Evolutionary conservation across 2,888 invertebrate genomes (phyloP).

Genomic region (Subacronicta megacephala): DNA sequence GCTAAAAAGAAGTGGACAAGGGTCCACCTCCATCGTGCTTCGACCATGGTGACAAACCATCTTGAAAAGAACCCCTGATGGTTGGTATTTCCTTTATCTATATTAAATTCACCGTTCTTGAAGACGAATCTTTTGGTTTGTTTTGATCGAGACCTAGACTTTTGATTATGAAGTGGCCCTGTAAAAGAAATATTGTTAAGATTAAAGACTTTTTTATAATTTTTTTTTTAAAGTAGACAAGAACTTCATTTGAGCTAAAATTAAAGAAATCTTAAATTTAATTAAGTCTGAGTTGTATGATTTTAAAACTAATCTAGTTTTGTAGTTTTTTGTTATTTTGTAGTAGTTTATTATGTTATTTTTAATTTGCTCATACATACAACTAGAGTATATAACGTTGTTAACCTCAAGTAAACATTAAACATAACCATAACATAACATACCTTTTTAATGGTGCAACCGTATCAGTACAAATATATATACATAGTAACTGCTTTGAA

Average conservation of each 20-base stretch:
- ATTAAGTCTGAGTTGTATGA: too few species aligned
- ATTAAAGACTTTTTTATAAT: background rate
- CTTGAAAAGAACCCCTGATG: constrained; percentile 92
- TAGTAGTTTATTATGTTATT: too few species aligned
- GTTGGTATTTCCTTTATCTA: constrained; percentile 91
- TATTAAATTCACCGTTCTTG: constrained; percentile 97
- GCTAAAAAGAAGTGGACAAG: constrained; percentile 95
- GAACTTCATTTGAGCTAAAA: too few species aligned
- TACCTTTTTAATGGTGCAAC: background rate
- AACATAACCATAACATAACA: background rate
- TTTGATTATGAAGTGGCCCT: constrained; percentile 57
- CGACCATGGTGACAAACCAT: constrained; percentile 95
- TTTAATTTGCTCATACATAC: too few species aligned
- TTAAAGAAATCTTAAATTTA: too few species aligned
- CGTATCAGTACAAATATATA: background rate
- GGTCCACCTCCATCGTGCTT: constrained; percentile 98
- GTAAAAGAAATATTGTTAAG: constrained; percentile 1
- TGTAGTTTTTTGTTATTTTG: too few species aligned
- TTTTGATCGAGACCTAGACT: constrained; percentile 40
- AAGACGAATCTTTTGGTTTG: constrained; percentile 91
- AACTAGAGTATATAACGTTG: too few species aligned
- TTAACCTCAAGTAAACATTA: too few species aligned
- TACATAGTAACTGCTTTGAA: background rate
- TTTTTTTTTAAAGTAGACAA: too few species aligned
- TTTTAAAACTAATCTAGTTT: too few species aligned